phyloP scores from a whole-genome alignment of 2,113 vertebrate genomes.

The Megaptera novaeangliae region DNA sequence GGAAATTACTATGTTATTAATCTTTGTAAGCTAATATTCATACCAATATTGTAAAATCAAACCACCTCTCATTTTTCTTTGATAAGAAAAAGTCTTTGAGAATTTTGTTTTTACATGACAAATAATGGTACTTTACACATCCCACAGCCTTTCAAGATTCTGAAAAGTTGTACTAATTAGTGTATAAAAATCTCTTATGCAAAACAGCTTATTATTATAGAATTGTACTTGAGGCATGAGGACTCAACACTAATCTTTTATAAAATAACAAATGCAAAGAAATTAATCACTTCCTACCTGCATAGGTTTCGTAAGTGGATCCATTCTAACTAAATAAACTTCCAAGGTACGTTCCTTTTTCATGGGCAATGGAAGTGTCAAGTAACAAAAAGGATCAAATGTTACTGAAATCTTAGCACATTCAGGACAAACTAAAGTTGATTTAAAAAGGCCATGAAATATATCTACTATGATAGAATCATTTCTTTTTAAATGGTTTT shows the following conservation, averaged over 20 bases:
- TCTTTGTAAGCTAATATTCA: neutral
- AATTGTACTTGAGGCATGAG: neutral
- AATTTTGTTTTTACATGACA: conserved; percentile 18
- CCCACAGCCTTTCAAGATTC: neutral
- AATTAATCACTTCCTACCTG: conserved; percentile 84
- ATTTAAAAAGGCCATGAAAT: conserved; percentile 99
- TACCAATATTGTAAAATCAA: neutral
- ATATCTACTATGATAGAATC: conserved; percentile 99
- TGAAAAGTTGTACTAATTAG: neutral
- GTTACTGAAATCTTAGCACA: conserved; percentile 98
- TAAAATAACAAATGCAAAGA: conserved; percentile 10
- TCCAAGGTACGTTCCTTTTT: conserved; percentile 98
- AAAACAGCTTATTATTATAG: neutral
- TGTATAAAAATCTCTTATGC: neutral
- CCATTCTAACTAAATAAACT: conserved; percentile 94
- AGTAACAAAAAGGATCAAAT: conserved; percentile 98
- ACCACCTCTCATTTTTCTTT: neutral
- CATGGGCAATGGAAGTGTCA: conserved; percentile 97
- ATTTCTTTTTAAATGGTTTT: conserved; percentile 97
- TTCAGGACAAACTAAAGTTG: conserved; percentile 96
- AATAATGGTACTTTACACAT: neutral
- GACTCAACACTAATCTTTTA: neutral
- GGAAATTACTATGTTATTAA: neutral
- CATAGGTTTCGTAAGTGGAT: conserved; percentile 93
- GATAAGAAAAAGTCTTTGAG: neutral